Conservation (phyloP, 2,888 invertebrate genomes). For the Drosophila dives region DNA sequence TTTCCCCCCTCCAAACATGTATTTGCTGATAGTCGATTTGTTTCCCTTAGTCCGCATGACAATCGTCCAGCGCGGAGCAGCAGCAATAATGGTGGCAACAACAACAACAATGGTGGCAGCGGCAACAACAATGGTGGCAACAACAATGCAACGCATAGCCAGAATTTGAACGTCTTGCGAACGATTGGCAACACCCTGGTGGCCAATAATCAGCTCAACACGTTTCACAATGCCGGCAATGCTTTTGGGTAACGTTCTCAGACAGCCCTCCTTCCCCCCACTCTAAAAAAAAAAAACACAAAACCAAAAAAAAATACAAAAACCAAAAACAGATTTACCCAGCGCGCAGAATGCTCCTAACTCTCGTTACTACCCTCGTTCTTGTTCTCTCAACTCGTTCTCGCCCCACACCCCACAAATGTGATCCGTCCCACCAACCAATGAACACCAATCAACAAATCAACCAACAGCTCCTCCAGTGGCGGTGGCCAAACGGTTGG, state of each 20-base stretch:
- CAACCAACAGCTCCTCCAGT: constrained; percentile 77
- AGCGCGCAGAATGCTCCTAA: constrained; percentile 57
- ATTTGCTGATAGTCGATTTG: constrained; percentile 33
- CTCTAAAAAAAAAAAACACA: background rate
- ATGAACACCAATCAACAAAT: constrained; percentile 27
- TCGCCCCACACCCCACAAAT: constrained; percentile 26
- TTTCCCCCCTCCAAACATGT: background rate
- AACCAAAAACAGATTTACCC: background rate
- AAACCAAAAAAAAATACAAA: background rate
- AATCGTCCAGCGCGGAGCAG: constrained; percentile 83
- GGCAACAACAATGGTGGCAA: constrained; percentile 60
- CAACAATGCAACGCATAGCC: constrained; percentile 75
- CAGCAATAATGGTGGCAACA: constrained; percentile 61
- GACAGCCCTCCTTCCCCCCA: constrained; percentile 63
- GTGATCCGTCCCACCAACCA: constrained; percentile 29
- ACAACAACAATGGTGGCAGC: constrained; percentile 42
- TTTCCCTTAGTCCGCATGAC: constrained; percentile 81
- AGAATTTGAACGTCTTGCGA: constrained; percentile 84
- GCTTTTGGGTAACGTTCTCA: constrained; percentile 85
- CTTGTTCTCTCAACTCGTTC: constrained; percentile 64
- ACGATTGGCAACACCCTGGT: constrained; percentile 85
- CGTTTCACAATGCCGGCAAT: constrained; percentile 84
- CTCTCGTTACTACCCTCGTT: constrained; percentile 73
- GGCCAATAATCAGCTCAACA: constrained; percentile 85
- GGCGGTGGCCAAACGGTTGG: constrained; percentile 85